phyloP scores from a whole-genome alignment of 2,888 invertebrate genomes.

The Leucophora obtusa region DNA sequence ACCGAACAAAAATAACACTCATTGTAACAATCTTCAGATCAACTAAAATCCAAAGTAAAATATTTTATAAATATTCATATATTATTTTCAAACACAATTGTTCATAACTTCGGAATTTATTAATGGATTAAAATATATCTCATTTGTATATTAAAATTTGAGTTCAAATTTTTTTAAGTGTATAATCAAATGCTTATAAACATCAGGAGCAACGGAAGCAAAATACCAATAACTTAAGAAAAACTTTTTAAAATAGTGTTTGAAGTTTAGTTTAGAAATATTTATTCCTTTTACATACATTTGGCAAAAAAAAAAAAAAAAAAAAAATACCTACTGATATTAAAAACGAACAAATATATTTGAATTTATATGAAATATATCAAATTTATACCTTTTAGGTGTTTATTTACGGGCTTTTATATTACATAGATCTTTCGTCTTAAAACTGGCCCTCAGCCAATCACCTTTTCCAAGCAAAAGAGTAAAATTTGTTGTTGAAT shows the following conservation, averaged over 20 bases:
- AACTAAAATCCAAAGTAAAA: no score
- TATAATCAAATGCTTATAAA: constrained; percentile 10
- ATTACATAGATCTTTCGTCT: not conserved
- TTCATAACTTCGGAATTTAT: no score
- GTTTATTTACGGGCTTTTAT: constrained; percentile 22
- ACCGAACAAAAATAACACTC: no score
- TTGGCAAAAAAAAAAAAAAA: not conserved
- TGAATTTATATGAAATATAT: constrained; percentile 40
- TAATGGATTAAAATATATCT: no score
- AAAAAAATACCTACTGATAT: not conserved
- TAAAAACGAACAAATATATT: not conserved
- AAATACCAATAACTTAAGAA: not conserved
- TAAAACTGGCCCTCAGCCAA: not conserved
- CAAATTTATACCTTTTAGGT: constrained; percentile 37
- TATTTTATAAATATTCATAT: no score
- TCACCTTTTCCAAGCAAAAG: constrained; percentile 1
- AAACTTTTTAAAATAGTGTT: constrained; percentile 36
- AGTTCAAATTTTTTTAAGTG: not conserved
- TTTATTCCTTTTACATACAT: not conserved
- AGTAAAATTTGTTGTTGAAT: constrained; percentile 28
- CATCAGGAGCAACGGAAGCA: not conserved
- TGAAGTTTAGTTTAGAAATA: constrained; percentile 30
- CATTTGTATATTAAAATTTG: not conserved
- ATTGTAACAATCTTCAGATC: no score
- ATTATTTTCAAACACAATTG: no score